Percentiles rank a stretch among this genome's conserved stretches.
Evolutionary conservation across 2,797 vertebrate species (phyloP).

Genomic region (Pteronotus mesoamericanus): DNA sequence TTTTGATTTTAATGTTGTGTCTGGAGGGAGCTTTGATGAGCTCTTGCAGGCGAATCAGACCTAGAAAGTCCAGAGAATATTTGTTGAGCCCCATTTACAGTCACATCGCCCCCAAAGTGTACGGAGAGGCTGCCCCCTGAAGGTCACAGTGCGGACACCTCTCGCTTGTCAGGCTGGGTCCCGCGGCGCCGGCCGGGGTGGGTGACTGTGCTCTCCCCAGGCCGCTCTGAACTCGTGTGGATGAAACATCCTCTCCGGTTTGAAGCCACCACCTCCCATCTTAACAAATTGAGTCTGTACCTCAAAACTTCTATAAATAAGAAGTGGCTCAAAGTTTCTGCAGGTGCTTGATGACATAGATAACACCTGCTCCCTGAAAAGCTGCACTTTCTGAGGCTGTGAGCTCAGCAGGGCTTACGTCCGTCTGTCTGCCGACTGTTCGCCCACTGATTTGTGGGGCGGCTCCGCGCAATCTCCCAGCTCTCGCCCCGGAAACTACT

Average conservation of each 20-base stretch:
- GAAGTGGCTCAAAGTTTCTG: constrained; percentile 58
- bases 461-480: neutral
- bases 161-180: too few relatives aligned
- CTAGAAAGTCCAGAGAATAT: constrained; percentile 78
- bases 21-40: constrained; percentile 99
- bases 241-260: neutral
- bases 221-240: constrained; percentile 21
- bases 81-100: constrained; percentile 54
- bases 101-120: neutral
- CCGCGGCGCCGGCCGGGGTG: too few relatives aligned
- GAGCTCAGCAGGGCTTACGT: neutral
- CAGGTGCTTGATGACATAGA: neutral
- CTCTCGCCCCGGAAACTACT: neutral
- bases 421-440: neutral
- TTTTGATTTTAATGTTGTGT: constrained; percentile 98
- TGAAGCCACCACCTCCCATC: neutral
- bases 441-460: neutral
- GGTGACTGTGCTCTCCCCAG: constrained; percentile 47
- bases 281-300: constrained; percentile 1
- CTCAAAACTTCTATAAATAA: neutral
- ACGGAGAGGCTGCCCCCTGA: constrained; percentile 7
- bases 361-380: neutral
- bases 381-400: neutral
- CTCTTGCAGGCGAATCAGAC: constrained; percentile 97
- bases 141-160: constrained; percentile 1